Base-by-base conservation (phyloP, 1,140 invertebrate species). In the Lepidurus couesii region DNA sequence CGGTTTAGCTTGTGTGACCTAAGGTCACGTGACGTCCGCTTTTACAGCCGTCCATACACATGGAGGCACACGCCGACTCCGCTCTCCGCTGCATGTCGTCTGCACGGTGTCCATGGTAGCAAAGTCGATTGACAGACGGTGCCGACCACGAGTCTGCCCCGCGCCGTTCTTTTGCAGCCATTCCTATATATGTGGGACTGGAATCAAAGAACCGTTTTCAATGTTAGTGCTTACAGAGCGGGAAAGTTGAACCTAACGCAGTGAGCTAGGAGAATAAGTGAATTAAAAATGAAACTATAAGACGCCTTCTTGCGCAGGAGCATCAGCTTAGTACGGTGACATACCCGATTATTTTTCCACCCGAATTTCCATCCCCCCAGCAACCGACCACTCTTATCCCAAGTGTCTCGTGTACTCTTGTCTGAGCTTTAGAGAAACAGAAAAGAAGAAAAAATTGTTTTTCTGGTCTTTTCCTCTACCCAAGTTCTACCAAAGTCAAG, bases 51-150 rank as follows among this genome's bases (percentile, higher is more conserved):
- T 65, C 53, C 53, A 0, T 65, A 65, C 53, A 65, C 7, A 34
- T 34, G 34, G 34, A 21, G 53, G 53, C 53, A 7, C 53, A 65
- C 53, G 53, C 53, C 53, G 53, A 65, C 53, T 65, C 53, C 53
- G n/a, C 21, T 65, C 53, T 16, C 53, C 53, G 13, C 53, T 65
- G 16, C 21, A 65, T 65, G 16, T 65, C 53, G 16, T 21, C 9
- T 65, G 53, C 53, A 65, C 21, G 16, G 53, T 65, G 53, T 65
- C 53, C 13, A 65, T 65, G 53, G 53, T 65, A 65, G 53, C 53
- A 13, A 65, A 65, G 53, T 65, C 53, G 53, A 65, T 65, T 65
- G 53, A 65, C 21, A 65, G 53, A 65, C 16, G 53, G 16, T n/a
- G 16, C 16, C 53, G 53, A 65, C 16, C 53, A n/a, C 53, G 53